Evolutionary conservation across 1,140 invertebrate species (phyloP), one percentile per base, ranked within the genome.

Genomic region (Bilobella aurantiaca): DNA sequence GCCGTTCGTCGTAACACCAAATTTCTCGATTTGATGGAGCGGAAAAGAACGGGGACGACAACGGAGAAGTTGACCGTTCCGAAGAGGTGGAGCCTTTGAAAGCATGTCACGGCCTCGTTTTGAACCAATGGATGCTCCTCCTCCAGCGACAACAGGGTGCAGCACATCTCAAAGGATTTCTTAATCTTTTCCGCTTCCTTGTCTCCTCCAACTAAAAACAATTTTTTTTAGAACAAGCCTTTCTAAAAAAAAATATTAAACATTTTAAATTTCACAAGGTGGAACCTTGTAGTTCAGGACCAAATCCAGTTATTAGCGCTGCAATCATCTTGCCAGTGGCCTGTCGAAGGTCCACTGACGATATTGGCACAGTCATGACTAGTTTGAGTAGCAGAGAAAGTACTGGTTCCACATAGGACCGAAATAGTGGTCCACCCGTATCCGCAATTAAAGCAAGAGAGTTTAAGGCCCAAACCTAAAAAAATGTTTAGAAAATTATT

Each of bases 81-180:
- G 81, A 99, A 99, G 76, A 99, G 82, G 81, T 99, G 96, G 61
- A 99, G 81, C 75, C 99, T 93, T 76, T 99, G 97, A 42, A 98
- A 83, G 76, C 95, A 98, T 29, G 89, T 87, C 14, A 94, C 91
- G 8, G 96, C 94, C 79, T 98, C 96, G 0, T 94, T 91, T 78
- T 97, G 90, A 1, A 98, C 93, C 21, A 93, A 79, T 1, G 88
- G 87, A 78, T 93, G 89, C 62, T 86, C 82, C 76, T 96, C 91
- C 75, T 92, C 89, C 75, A 94, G 89, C 14, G 63, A 68, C 83
- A 99, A 89, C 42, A 98, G 87, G 0, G 90, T 90, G 80, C 94
- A 98, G 28, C 82, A 82, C 57, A 81, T 78, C 57, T 72, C 66
- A 67, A 72, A 72, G 2, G 68, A 67, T 60, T 69, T 73, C 29